Evolutionary conservation across 2,888 invertebrate species (phyloP).

Genomic region (Glomeris marginata): DNA sequence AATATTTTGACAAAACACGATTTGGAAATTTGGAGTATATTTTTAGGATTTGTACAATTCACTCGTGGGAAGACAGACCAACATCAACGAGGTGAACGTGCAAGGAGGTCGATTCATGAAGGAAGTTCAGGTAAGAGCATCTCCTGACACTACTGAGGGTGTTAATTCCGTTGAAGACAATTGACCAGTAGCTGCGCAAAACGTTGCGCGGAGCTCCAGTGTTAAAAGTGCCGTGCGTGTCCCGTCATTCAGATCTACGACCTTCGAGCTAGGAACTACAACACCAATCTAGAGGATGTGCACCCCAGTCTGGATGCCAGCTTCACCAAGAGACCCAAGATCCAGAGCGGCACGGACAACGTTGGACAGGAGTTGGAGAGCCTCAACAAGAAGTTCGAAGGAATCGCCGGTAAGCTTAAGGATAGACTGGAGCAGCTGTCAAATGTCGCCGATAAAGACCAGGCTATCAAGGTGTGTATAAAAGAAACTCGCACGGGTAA

Average conservation of each 20-base stretch:
- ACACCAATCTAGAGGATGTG: slow-evolving; percentile 61
- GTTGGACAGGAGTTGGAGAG: slow-evolving; percentile 63
- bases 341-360: slow-evolving; percentile 47
- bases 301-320: slow-evolving; percentile 61
- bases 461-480: slow-evolving; percentile 31
- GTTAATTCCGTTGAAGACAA: no score
- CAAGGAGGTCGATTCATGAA: slow-evolving; percentile 90
- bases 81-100: slow-evolving; percentile 88
- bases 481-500: no score
- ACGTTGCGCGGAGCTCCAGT: no score
- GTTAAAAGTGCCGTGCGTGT: no score
- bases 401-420: slow-evolving; percentile 29
- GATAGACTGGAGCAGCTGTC: slow-evolving; percentile 45
- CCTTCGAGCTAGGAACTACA: slow-evolving; percentile 66
- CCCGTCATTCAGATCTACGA: slow-evolving; percentile 76
- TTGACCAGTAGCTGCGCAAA: no score
- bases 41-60: slow-evolving; percentile 77
- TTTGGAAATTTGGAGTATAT: slow-evolving; percentile 10
- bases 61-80: slow-evolving; percentile 81
- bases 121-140: slow-evolving; percentile 84
- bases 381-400: slow-evolving; percentile 62
- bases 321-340: slow-evolving; percentile 25
- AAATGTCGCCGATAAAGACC: slow-evolving; percentile 28
- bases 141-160: no score
- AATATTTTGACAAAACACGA: background rate